Base-by-base conservation (phyloP, 2,888 invertebrate species). In the Drosophila acutilabella region DNA sequence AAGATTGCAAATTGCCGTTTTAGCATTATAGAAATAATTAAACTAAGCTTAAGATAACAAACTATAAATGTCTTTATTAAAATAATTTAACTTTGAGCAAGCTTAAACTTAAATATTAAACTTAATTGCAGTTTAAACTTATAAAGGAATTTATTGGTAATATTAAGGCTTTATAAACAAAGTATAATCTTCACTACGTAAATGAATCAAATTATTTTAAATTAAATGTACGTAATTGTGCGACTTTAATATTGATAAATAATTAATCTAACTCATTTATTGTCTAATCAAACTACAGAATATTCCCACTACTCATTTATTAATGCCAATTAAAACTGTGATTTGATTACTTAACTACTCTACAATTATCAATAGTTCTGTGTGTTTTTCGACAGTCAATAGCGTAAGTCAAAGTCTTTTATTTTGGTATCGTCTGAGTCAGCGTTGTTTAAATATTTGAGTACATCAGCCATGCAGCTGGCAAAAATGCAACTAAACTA, bases 401-500 rank as follows among this genome's bases (percentile, higher is more conserved):
- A 2, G 23, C 6, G 23, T 20, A 14, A 1, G 23, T 11, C 23
- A 1, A 8, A 18, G 10, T 33, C 18, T 50, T 36, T n/a, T 18
- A 6, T 50, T 4, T 50, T 13, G n/a, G 5, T 14, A 10, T 26
- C 26, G 45, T 64, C 18, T 36, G 38, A 53, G 14, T 61, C 40
- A 38, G 57, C 26, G 23, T 23, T 23, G 14, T 45, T 36, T 36
- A 40, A 38, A n/a, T 20, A 42, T 53, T 56, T 64, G 47, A 13
- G 57, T 18, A 44, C 44, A 74, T 79, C 60, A 72, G 53, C 40
- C 53, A 67, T 78, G 81, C 61, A 73, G 62, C 64, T 80, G 65
- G 47, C 58, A 75, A 78, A 74, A 72, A 68, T 74, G 86, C 69
- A 82, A 71, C 88, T 71, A 71, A 70, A 73, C 71, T 81, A 74